phyloP scores from a whole-genome alignment of 92 coral and sea anemone genomes.

The Phenganax marumi region DNA sequence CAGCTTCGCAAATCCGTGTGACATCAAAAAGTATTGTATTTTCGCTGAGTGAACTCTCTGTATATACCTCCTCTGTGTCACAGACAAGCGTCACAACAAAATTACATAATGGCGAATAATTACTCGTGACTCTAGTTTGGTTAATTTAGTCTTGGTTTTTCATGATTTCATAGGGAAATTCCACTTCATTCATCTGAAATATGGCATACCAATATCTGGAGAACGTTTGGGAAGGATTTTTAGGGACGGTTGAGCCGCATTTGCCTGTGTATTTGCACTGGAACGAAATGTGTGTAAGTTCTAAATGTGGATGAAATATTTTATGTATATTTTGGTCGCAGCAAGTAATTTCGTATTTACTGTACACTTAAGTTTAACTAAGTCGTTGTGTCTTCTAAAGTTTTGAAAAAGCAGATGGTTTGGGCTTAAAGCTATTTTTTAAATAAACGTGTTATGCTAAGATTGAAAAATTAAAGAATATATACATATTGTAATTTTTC shows the following conservation, averaged over 20 bases:
- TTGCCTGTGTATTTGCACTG: conserved; percentile 94
- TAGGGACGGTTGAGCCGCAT: conserved; percentile 89
- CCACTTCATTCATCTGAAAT: background rate
- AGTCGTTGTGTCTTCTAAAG: background rate
- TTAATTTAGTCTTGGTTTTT: background rate
- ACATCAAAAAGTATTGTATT: too few relatives aligned
- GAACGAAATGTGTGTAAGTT: conserved; percentile 97
- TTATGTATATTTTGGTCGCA: background rate
- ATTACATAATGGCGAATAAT: too few relatives aligned
- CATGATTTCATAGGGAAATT: background rate
- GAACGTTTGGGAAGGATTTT: conserved; percentile 72
- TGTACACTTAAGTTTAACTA: background rate
- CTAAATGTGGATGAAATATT: background rate
- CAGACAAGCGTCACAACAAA: too few relatives aligned
- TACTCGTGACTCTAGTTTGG: too few relatives aligned
- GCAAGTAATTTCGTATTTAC: background rate
- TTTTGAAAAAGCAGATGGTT: background rate
- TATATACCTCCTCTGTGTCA: too few relatives aligned
- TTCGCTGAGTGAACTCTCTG: too few relatives aligned
- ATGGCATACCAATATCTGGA: conserved; percentile 28
- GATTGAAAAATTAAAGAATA: too few relatives aligned
- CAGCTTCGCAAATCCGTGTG: too few relatives aligned
- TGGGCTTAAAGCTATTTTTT: background rate
- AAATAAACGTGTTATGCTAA: too few relatives aligned
- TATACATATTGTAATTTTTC: too few relatives aligned